phyloP scores from a whole-genome alignment of 2,113 vertebrate genomes.

The Arothron firmamentum region DNA sequence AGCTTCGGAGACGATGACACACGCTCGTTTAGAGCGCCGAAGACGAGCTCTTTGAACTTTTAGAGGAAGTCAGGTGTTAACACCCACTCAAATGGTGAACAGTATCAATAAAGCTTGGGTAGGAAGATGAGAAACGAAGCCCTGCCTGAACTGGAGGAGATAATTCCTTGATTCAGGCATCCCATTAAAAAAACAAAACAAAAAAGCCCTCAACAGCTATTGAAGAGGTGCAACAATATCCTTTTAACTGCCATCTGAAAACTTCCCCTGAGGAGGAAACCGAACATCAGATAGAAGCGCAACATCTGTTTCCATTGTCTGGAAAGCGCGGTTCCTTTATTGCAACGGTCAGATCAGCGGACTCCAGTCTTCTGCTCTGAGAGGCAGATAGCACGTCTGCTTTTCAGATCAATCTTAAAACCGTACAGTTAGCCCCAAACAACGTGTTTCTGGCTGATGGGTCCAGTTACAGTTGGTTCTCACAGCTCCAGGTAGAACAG shows the following conservation, averaged over 20 bases:
- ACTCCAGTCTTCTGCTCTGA: too few species aligned
- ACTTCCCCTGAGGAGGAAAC: conserved; percentile 19
- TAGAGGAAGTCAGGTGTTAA: conserved; percentile 8
- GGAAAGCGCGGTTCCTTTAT: too few species aligned
- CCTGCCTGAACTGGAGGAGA: background rate
- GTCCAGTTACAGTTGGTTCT: too few species aligned
- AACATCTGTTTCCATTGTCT: too few species aligned
- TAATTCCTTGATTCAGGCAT: conserved; percentile 8
- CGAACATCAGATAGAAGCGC: conserved; percentile 24
- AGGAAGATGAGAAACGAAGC: conserved; percentile 20
- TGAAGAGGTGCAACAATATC: conserved; percentile 25
- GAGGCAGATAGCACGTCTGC: too few species aligned
- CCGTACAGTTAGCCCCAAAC: too few species aligned
- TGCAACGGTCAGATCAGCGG: too few species aligned
- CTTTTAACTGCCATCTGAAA: conserved; percentile 17
- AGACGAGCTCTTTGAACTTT: conserved; percentile 15
- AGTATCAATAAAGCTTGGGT: too few species aligned
- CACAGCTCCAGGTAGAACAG: too few species aligned
- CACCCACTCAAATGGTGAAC: background rate
- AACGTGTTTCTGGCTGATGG: too few species aligned
- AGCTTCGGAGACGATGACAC: conserved; percentile 11
- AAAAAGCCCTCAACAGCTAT: conserved; percentile 20
- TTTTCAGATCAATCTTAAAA: too few species aligned
- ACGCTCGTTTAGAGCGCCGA: conserved; percentile 4
- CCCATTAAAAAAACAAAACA: too few species aligned